Conservation (phyloP, 2,113 vertebrate genomes). For the Stegostoma tigrinum region DNA sequence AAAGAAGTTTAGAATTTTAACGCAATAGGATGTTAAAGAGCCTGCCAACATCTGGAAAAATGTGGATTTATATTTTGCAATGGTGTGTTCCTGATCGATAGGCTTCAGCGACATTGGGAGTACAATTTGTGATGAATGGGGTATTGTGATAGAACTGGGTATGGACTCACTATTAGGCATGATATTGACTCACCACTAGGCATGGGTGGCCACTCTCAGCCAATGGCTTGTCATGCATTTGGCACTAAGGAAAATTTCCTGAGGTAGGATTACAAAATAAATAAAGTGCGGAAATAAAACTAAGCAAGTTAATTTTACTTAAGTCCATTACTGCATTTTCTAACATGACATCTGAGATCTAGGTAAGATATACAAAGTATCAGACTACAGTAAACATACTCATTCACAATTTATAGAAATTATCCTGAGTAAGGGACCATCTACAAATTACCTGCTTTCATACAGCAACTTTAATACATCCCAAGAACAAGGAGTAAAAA, state of each 20-base stretch:
- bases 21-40: not conserved
- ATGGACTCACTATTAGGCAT: not conserved
- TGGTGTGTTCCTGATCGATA: not conserved
- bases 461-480: not conserved
- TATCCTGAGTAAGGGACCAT: not conserved
- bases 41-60: not conserved
- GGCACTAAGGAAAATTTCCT: not conserved
- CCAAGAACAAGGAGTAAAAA: not conserved
- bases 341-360: not conserved
- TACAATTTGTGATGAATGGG: not conserved
- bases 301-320: not conserved
- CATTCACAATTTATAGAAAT: not conserved
- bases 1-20: not conserved
- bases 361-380: slow-evolving; percentile 10
- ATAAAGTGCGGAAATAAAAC: not conserved
- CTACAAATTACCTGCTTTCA: not conserved
- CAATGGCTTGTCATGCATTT: not conserved
- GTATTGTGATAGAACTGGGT: not conserved
- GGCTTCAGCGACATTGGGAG: not conserved
- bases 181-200: not conserved
- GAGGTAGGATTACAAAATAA: not conserved
- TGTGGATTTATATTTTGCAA: not conserved
- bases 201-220: not conserved
- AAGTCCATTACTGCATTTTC: not conserved
- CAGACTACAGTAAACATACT: not conserved